Percentiles rank a stretch among this genome's conserved stretches.
These are phyloP conservation scores for Clitarchus hookeri DNA, from an alignment of 2,888 invertebrate species.

Conservation along the genomic window DNA sequence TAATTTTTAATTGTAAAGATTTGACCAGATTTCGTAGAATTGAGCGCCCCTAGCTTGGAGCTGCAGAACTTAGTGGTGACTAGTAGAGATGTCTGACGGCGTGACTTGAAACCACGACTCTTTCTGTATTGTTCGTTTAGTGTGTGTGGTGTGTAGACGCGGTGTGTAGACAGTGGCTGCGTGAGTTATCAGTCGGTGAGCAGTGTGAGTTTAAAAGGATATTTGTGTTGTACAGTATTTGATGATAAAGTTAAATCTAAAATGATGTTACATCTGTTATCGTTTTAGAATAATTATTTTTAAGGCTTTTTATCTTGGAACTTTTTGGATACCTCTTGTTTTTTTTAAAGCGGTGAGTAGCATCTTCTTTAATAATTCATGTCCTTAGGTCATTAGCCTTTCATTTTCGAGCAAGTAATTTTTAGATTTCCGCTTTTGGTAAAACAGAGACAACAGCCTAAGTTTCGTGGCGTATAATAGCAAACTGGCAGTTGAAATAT, in stretches of 20 bases:
- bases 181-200: background rate
- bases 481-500: too few relatives aligned
- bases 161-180: background rate
- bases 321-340: background rate
- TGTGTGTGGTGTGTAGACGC: background rate
- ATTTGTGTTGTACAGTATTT: background rate
- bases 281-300: background rate
- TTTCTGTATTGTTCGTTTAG: background rate
- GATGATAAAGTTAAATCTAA: background rate
- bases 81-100: background rate
- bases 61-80: background rate
- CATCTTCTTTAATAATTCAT: background rate
- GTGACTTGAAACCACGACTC: background rate
- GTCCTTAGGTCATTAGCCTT: background rate
- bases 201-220: background rate
- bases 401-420: background rate
- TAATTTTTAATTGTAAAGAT: too few relatives aligned
- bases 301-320: background rate
- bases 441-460: too few relatives aligned
- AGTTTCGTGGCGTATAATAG: too few relatives aligned
- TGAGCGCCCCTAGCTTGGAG: background rate
- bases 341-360: background rate
- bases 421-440: background rate
- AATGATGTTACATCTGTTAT: background rate
- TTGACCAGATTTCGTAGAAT: too few relatives aligned